A percentile compares a stretch with the other conserved stretches of the same genome.
Evolutionary conservation across 2,797 vertebrate genomes (phyloP).

Genomic region (Cossypha polioptera): DNA sequence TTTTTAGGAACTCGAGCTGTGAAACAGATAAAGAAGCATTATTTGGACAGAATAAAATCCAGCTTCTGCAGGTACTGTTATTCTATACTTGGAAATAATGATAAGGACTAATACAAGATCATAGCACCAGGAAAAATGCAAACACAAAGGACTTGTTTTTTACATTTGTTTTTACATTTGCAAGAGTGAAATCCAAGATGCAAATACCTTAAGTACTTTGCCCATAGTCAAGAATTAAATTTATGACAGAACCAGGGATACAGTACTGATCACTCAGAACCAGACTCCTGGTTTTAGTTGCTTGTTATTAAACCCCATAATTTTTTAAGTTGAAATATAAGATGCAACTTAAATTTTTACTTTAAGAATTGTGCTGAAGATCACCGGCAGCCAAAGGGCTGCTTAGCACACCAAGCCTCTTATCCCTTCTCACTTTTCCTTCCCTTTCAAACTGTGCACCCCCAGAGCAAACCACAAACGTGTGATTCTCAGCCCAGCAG

Average conservation of each 20-base stretch:
- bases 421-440: background rate
- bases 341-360: background rate
- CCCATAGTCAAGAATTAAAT: background rate
- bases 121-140: background rate
- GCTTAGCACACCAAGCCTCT: background rate
- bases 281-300: background rate
- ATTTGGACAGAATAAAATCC: background rate
- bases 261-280: background rate
- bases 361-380: background rate
- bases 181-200: background rate
- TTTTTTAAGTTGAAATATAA: background rate
- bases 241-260: background rate
- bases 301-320: background rate
- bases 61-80: background rate
- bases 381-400: background rate
- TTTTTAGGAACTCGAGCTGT: conserved; percentile 98
- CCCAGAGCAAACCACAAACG: background rate
- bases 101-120: background rate
- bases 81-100: background rate
- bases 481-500: background rate
- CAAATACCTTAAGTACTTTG: background rate
- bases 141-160: background rate
- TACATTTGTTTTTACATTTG: background rate
- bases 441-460: background rate
- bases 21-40: conserved; percentile 28